A percentile compares a stretch with the other conserved stretches of the same genome.
These are phyloP conservation scores for Enteromius anoplus DNA, from an alignment of 2,797 vertebrate species.

Conservation along the genomic window DNA sequence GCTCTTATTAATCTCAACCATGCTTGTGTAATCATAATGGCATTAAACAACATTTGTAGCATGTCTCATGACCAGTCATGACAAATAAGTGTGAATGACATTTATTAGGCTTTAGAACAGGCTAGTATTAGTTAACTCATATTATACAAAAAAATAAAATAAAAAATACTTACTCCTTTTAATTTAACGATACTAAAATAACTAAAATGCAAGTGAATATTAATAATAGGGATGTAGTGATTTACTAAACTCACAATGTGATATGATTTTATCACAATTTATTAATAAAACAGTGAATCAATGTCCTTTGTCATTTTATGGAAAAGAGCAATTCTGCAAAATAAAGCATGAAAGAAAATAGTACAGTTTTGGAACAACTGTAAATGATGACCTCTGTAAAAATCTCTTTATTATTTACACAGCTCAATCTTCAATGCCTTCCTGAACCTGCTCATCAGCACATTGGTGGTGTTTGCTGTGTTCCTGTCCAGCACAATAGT, in stretches of 20 bases:
- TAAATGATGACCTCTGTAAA: neutral
- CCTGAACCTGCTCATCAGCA: slow-evolving; percentile 93
- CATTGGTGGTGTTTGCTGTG: slow-evolving; percentile 88
- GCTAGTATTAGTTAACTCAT: too few species aligned
- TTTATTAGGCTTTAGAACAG: neutral
- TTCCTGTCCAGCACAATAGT: slow-evolving; percentile 96
- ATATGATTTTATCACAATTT: neutral
- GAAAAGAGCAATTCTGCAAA: too few species aligned
- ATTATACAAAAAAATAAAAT: too few species aligned
- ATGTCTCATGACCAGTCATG: neutral
- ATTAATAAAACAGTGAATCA: too few species aligned
- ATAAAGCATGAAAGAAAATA: too few species aligned
- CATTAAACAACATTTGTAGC: neutral
- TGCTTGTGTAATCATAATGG: neutral
- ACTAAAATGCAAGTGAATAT: neutral
- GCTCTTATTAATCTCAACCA: too few species aligned
- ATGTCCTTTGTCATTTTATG: too few species aligned
- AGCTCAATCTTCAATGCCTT: slow-evolving; percentile 96
- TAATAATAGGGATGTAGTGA: neutral
- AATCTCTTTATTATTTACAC: slow-evolving; percentile 54
- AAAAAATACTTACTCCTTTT: too few species aligned
- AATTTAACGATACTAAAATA: neutral
- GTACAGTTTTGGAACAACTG: neutral
- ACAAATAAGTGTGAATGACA: neutral
- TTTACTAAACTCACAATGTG: too few species aligned